These are phyloP conservation scores for Tenualosa thibaudeaui DNA, from an alignment of 2,797 vertebrate species.

Conservation along the genomic window DNA sequence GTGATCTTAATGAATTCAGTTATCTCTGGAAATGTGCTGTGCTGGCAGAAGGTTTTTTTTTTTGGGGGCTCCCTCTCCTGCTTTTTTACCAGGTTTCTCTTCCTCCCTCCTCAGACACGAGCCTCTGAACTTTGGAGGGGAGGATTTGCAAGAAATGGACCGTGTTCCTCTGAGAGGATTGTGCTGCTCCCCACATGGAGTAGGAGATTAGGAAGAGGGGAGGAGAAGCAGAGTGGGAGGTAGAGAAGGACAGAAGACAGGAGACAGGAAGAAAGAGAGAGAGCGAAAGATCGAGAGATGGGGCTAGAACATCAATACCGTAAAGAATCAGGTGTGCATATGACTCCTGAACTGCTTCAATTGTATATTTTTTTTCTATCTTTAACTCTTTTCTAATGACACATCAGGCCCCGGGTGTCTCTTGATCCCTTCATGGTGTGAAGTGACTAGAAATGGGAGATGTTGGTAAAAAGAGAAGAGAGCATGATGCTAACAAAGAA, in stretches of 20 bases:
- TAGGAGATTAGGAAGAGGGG: conserved; percentile 3
- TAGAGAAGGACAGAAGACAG: conserved; percentile 40
- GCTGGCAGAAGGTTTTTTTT: conserved; percentile 50
- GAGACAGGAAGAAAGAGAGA: conserved; percentile 19
- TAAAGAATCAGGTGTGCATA: conserved; percentile 58
- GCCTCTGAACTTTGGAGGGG: conserved; percentile 59
- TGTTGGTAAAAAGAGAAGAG: conserved; percentile 64
- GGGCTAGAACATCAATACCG: conserved; percentile 57
- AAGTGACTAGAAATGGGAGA: conserved; percentile 62
- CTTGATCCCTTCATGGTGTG: conserved; percentile 70
- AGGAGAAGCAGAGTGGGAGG: background rate
- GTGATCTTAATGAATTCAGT: conserved; percentile 62
- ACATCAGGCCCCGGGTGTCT: conserved; percentile 52
- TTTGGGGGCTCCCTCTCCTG: background rate
- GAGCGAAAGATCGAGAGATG: conserved; percentile 55
- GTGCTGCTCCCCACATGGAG: background rate
- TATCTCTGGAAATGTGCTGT: conserved; percentile 55
- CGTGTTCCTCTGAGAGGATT: conserved; percentile 65
- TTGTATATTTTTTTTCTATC: conserved; percentile 64
- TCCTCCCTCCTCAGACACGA: conserved; percentile 48
- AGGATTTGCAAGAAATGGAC: conserved; percentile 71
- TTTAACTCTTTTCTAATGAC: conserved; percentile 60
- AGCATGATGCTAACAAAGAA: conserved; percentile 50
- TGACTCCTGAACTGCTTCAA: conserved; percentile 65
- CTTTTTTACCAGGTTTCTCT: conserved; percentile 35